Evolutionary conservation across 2,888 invertebrate genomes (phyloP), one percentile per base, ranked within the genome.

Genomic region (Epistrophe grossulariae): DNA sequence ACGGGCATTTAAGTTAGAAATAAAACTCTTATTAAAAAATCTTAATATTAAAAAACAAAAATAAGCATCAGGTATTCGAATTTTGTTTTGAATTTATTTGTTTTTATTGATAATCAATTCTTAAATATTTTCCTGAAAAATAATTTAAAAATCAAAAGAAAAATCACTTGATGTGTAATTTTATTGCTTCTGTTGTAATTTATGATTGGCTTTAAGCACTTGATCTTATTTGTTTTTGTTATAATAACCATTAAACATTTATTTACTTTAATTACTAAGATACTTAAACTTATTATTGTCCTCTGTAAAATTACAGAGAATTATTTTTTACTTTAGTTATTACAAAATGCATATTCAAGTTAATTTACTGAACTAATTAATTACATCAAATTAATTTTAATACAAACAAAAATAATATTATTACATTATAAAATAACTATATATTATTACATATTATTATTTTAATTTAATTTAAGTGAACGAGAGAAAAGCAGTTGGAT

Each of bases 191-290:
- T 55, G 28, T 55, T 55, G 4, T 28, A 8, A 15, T 55, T 55
- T 55, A 55, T 55, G 15, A n/a, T 55, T 15, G 9, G 55, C 28
- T 55, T 15, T 8, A n/a, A 60, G 19, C 38, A 60, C 7, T 60
- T 38, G 17, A 45, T 60, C 13, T 38, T 40, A 4, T 60, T 40
- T 43, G 15, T 43, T 60, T 68, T 50, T 50, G 8, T 50, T 68
- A 50, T 35, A 9, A 17, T 19, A 71, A 76, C 62, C 55, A 71
- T 52, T 71, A 45, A 43, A 70, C 19, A 60, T 60, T 71, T 52
- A 64, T 57, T 62, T 68, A 60, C 50, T 71, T 71, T 66, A 71
- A 55, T 77, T 71, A 79, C 74, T 79, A 79, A 79, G 84, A 79
- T 74, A 71, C 74, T 84, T 84, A 84, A 13, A 79, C 10, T 76